Percentiles rank a stretch among this genome's conserved stretches.
phyloP scores from a whole-genome alignment of 2,888 invertebrate genomes.

The Idaea dimidiata region DNA sequence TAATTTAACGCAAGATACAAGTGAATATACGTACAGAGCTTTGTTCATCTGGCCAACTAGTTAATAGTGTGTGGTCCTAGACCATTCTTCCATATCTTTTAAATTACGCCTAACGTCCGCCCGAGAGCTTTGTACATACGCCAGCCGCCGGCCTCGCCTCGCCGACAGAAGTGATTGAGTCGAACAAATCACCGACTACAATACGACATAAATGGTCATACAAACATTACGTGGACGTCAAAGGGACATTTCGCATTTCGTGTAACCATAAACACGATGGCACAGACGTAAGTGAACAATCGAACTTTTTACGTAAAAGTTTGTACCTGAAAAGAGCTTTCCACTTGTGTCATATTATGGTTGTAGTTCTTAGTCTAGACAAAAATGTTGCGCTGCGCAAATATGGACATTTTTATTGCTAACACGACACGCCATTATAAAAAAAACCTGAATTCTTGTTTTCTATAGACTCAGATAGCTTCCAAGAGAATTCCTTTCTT shows the following conservation, averaged over 20 bases:
- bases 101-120: constrained; percentile 1
- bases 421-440: too few species aligned
- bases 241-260: constrained; percentile 58
- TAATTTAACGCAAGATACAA: neutral
- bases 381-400: neutral
- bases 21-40: neutral
- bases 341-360: constrained; percentile 26
- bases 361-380: neutral
- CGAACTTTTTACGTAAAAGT: constrained; percentile 44
- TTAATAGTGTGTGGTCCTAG: neutral
- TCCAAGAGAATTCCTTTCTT: too few species aligned
- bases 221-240: constrained; percentile 26
- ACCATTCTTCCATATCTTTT: neutral
- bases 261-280: constrained; percentile 54
- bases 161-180: constrained; percentile 44
- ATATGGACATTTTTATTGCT: too few species aligned
- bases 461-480: too few species aligned
- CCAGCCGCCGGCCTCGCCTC: neutral
- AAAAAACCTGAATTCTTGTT: too few species aligned
- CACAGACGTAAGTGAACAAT: constrained; percentile 61
- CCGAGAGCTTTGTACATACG: constrained; percentile 1
- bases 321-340: constrained; percentile 39
- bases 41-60: neutral
- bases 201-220: constrained; percentile 61
- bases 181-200: constrained; percentile 53